phyloP scores from a whole-genome alignment of 2,797 vertebrate species.

The Megalops cyprinoides region DNA sequence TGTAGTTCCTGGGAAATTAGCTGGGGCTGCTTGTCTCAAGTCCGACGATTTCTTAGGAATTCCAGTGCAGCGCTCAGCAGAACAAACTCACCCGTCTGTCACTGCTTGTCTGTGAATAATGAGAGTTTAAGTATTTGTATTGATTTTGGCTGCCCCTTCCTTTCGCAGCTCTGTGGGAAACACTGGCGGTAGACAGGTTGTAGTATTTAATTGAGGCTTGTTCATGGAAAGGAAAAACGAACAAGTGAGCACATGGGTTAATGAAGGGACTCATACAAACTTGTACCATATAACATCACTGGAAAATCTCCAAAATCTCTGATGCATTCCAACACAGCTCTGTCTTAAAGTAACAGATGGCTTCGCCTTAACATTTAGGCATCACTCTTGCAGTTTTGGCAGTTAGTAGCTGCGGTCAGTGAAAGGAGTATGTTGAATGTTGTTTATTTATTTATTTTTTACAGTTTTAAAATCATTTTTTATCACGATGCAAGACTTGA shows the following conservation, averaged over 20 bases:
- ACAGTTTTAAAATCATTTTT: no score
- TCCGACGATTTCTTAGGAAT: not conserved
- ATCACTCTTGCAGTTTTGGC: not conserved
- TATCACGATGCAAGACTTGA: not conserved
- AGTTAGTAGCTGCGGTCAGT: not conserved
- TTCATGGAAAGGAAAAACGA: not conserved
- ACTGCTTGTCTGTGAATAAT: not conserved
- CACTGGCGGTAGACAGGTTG: not conserved
- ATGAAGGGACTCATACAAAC: not conserved
- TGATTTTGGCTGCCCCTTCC: constrained; percentile 14
- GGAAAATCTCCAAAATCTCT: not conserved
- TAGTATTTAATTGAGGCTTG: not conserved
- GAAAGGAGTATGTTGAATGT: not conserved
- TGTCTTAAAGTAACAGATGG: not conserved
- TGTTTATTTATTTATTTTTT: no score
- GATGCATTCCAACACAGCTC: not conserved
- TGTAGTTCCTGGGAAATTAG: not conserved
- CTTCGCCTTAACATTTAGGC: not conserved
- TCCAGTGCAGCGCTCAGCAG: not conserved
- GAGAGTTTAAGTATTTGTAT: not conserved
- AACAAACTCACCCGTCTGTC: not conserved
- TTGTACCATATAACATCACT: not conserved
- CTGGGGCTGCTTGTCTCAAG: not conserved
- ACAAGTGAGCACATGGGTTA: not conserved
- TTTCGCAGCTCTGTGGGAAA: not conserved